Evolutionary conservation across 35 echinoderm and acorn worm species (phyloP).

Genomic region (Acanthaster planci): DNA sequence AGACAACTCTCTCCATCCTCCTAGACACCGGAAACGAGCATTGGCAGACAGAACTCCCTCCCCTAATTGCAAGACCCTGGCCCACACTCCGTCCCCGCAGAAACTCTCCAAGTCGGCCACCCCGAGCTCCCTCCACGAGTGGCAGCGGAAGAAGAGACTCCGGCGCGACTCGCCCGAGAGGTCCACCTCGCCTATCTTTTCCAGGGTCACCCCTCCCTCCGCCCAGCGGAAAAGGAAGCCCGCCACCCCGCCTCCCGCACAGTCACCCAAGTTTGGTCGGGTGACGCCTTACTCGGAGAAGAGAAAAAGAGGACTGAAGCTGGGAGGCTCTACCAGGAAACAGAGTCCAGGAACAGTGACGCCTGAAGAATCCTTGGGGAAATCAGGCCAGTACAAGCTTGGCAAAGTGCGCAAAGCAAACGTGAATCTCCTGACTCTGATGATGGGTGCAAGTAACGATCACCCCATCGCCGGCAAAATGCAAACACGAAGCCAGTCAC

Average conservation of each 20-base stretch:
- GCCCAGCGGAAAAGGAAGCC: not conserved
- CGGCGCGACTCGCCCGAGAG: not conserved
- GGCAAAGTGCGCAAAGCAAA: slow-evolving; percentile 17
- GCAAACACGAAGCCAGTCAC: slow-evolving; percentile 1
- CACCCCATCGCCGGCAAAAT: not conserved
- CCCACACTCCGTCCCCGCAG: not conserved
- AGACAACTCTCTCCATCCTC: not conserved
- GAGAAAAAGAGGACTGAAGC: not conserved
- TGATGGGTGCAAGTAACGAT: not conserved
- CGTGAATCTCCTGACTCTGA: slow-evolving; percentile 4
- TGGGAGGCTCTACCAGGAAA: not conserved
- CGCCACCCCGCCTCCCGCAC: not conserved
- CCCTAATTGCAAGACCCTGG: not conserved
- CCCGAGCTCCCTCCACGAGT: slow-evolving; percentile 8
- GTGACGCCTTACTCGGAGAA: not conserved
- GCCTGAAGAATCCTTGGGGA: not conserved
- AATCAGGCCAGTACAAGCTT: not conserved
- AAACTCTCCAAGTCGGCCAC: not conserved
- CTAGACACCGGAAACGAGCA: not conserved
- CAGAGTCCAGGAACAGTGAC: not conserved
- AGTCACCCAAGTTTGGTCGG: slow-evolving; percentile 7
- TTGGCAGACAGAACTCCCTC: slow-evolving; percentile 5
- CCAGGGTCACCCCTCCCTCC: not conserved
- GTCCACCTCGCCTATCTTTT: not conserved
- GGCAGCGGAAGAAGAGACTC: not conserved